A percentile compares a stretch with the other conserved stretches of the same genome.
These are phyloP conservation scores for Heterodera carotae DNA, from an alignment of 1,140 invertebrate genomes.

Conservation along the genomic window DNA sequence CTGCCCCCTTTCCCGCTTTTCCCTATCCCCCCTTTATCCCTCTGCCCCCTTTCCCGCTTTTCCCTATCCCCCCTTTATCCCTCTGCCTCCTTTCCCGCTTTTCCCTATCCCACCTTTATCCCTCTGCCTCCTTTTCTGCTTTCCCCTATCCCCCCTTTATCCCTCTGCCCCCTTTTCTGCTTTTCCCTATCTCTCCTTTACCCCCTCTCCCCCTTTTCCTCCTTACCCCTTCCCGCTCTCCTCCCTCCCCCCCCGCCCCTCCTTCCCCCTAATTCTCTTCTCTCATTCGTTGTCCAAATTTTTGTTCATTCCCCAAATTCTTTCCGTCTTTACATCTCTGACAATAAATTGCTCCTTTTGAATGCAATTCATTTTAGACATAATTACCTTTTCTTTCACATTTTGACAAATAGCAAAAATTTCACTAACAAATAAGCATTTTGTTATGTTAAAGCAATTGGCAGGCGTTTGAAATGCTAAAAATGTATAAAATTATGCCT, in stretches of 20 bases:
- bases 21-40: not conserved
- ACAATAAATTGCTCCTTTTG: constrained; percentile 17
- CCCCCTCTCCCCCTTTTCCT: not conserved
- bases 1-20: not conserved
- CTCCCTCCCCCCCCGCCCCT: no score
- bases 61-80: no score
- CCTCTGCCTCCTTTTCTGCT: not conserved
- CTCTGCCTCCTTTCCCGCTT: not conserved
- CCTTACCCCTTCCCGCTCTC: no score
- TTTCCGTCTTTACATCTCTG: not conserved
- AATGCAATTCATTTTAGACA: not conserved
- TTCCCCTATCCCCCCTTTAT: not conserved
- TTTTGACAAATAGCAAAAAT: not conserved
- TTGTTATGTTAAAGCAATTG: no score
- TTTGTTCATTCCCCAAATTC: not conserved
- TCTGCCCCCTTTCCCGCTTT: no score
- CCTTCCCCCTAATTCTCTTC: not conserved
- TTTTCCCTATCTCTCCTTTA: not conserved
- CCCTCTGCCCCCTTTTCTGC: not conserved
- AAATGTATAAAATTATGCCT: no score
- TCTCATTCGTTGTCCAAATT: constrained; percentile 9
- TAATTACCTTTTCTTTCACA: not conserved
- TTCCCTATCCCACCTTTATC: not conserved
- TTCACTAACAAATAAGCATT: not conserved
- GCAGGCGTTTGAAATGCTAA: no score